These are phyloP conservation scores for Pogonomyrmex barbatus DNA, from an alignment of 1,140 invertebrate species.

Conservation along the genomic window DNA sequence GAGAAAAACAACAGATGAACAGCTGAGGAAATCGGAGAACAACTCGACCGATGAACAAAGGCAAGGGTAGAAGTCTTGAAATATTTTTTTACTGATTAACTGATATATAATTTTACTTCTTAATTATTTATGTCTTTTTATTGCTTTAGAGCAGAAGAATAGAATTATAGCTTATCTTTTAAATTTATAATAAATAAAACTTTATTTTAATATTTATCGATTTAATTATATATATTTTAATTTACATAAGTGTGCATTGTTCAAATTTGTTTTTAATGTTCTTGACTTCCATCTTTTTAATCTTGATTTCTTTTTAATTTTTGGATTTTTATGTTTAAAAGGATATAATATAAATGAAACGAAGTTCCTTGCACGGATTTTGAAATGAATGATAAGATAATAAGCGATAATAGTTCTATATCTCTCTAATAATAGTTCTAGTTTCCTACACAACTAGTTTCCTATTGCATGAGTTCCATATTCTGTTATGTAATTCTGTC, in stretches of 20 bases:
- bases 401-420: neutral
- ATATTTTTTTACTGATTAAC: neutral
- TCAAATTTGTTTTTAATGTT: neutral
- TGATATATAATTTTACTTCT: neutral
- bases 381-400: neutral
- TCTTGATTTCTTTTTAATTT: neutral
- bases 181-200: neutral
- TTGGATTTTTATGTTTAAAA: slow-evolving; percentile 22
- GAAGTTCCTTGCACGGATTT: neutral
- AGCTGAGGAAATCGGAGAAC: slow-evolving; percentile 17
- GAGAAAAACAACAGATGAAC: neutral
- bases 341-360: slow-evolving; percentile 10
- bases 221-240: neutral
- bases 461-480: slow-evolving; percentile 8
- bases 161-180: neutral
- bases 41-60: neutral
- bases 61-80: neutral
- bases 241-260: neutral
- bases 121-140: neutral
- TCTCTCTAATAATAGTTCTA: neutral
- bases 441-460: neutral
- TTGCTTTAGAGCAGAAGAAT: neutral
- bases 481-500: slow-evolving; percentile 1
- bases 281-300: neutral
- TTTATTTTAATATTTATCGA: neutral